Conservation (phyloP, 2,888 invertebrate species). For the Chloroclystis v-ata region DNA sequence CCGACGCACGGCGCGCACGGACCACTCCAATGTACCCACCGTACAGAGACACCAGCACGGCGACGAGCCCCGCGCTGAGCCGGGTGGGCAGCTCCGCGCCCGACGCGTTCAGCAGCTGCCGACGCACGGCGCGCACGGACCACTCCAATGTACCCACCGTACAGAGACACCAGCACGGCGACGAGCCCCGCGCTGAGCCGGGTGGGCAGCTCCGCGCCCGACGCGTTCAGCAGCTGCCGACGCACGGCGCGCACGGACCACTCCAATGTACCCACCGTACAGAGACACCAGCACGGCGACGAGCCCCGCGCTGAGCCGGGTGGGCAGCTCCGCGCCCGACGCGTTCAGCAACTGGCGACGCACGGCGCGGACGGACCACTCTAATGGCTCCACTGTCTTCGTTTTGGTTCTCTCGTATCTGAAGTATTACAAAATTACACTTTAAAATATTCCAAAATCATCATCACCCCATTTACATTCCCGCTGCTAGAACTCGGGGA, state of each 20-base stretch:
- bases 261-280: conserved; percentile 73
- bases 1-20: too few species aligned
- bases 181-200: conserved; percentile 66
- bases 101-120: conserved; percentile 50
- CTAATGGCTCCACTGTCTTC: conserved; percentile 37
- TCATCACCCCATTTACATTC: too few species aligned
- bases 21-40: too few species aligned
- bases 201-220: conserved; percentile 54
- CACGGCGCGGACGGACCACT: conserved; percentile 35
- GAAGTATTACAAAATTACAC: too few species aligned
- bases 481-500: too few species aligned
- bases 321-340: conserved; percentile 54
- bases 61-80: conserved; percentile 65
- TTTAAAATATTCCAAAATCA: too few species aligned
- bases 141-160: too few species aligned
- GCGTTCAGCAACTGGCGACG: conserved; percentile 65
- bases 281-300: conserved; percentile 67
- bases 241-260: too few species aligned
- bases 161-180: conserved; percentile 63
- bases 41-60: conserved; percentile 53
- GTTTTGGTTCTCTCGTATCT: conserved; percentile 57
- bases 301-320: conserved; percentile 60
- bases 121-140: too few species aligned
- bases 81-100: conserved; percentile 53
- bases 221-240: conserved; percentile 66